A percentile compares a stretch with the other conserved stretches of the same genome.
These are phyloP conservation scores for Anguilla obscura DNA, from an alignment of 2,797 vertebrate species.

Conservation along the genomic window DNA sequence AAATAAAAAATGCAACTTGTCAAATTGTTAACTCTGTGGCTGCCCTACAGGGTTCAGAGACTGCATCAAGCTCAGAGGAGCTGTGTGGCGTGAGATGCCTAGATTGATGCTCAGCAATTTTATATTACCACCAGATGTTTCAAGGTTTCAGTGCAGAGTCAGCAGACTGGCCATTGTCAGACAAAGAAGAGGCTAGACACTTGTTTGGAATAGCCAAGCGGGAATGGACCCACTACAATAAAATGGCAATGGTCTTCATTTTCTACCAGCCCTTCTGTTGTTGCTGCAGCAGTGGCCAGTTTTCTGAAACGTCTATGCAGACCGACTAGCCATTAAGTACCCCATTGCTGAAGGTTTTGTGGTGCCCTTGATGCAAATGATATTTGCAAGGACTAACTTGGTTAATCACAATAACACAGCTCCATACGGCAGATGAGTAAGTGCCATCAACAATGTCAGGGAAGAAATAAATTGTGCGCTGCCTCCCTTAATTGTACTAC, in stretches of 20 bases:
- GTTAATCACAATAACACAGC: not conserved
- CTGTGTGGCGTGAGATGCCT: slow-evolving; percentile 32
- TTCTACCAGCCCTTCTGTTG: slow-evolving; percentile 25
- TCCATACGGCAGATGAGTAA: not conserved
- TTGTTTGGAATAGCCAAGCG: slow-evolving; percentile 35
- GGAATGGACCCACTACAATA: slow-evolving; percentile 30
- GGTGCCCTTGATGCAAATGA: not conserved
- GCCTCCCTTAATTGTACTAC: not conserved
- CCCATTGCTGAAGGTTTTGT: not conserved
- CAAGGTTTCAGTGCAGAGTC: slow-evolving; percentile 45
- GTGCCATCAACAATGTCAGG: not conserved
- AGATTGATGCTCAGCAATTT: slow-evolving; percentile 51
- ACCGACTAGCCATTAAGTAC: not conserved
- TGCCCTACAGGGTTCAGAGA: slow-evolving; percentile 9
- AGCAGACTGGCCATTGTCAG: slow-evolving; percentile 53
- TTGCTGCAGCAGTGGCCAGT: not conserved
- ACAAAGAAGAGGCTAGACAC: slow-evolving; percentile 43
- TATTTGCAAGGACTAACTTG: not conserved
- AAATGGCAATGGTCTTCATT: slow-evolving; percentile 34
- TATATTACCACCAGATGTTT: slow-evolving; percentile 56
- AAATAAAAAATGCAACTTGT: not conserved
- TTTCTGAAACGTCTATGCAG: not conserved
- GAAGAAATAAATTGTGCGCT: not conserved
- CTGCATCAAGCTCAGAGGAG: slow-evolving; percentile 5
- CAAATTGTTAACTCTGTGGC: slow-evolving; percentile 42